phyloP scores from a whole-genome alignment of 2,113 vertebrate species.

The Microtus montanus region DNA sequence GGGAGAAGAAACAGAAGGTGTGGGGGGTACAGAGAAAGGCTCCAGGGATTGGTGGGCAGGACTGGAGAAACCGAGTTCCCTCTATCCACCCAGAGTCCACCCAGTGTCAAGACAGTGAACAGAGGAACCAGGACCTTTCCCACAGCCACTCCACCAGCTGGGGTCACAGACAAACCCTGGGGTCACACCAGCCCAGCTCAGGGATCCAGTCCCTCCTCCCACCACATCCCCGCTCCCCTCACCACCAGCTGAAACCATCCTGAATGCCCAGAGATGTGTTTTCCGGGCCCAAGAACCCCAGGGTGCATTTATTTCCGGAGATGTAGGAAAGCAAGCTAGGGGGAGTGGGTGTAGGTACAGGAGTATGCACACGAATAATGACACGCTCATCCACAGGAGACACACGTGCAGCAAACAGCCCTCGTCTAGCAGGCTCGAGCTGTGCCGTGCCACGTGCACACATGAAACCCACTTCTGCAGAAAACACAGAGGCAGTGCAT shows the following conservation, averaged over 20 bases:
- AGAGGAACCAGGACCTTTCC: not conserved
- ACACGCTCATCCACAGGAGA: not conserved
- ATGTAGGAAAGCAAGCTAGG: not conserved
- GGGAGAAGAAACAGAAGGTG: conserved; percentile 1
- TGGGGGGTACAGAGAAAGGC: not conserved
- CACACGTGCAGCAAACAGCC: not conserved
- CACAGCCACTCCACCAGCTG: not conserved
- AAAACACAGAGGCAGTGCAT: not conserved
- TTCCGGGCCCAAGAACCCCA: not conserved
- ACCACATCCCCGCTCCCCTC: not conserved
- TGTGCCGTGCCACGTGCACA: not conserved
- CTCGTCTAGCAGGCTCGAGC: not conserved
- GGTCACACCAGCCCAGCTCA: not conserved
- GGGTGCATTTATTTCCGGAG: not conserved
- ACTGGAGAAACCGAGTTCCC: not conserved
- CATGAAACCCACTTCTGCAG: not conserved
- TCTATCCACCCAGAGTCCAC: accelerated
- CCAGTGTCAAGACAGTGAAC: not conserved
- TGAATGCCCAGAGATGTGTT: not conserved
- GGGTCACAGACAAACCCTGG: too few relatives aligned
- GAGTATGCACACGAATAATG: not conserved
- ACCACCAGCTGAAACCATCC: not conserved
- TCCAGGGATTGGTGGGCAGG: accelerated
- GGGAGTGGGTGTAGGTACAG: not conserved
- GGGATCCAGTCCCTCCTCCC: not conserved